Conservation (phyloP, 2,113 vertebrate genomes). For the Ornithorhynchus anatinus region DNA sequence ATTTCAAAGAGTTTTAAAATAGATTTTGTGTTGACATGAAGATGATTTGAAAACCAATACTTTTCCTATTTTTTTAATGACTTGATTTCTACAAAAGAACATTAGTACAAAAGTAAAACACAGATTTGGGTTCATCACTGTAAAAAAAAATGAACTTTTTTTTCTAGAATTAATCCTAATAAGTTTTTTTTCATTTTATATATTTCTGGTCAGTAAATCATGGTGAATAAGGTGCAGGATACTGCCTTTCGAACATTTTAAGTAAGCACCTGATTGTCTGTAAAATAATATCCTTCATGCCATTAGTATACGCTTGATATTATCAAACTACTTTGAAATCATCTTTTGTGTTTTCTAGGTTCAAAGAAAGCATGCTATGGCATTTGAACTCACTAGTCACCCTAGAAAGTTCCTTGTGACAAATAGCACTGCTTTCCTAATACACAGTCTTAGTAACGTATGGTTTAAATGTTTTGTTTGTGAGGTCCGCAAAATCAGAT, state of each 20-base stretch:
- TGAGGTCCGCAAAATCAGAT: slow-evolving; percentile 60
- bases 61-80: slow-evolving; percentile 49
- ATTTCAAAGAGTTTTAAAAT: slow-evolving; percentile 11
- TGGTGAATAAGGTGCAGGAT: slow-evolving; percentile 12
- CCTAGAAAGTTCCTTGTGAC: slow-evolving; percentile 31
- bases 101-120: slow-evolving; percentile 30
- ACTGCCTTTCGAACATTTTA: slow-evolving; percentile 2
- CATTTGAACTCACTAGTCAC: slow-evolving; percentile 21
- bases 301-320: not conserved
- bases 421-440: slow-evolving; percentile 45
- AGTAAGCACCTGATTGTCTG: not conserved
- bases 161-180: slow-evolving; percentile 26
- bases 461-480: slow-evolving; percentile 46
- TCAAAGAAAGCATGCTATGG: slow-evolving; percentile 47
- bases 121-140: slow-evolving; percentile 34
- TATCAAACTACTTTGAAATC: slow-evolving; percentile 29
- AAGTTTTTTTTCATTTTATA: slow-evolving; percentile 17
- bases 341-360: not conserved
- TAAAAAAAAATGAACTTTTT: slow-evolving; percentile 47
- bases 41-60: slow-evolving; percentile 56
- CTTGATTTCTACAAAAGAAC: slow-evolving; percentile 55
- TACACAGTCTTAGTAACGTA: slow-evolving; percentile 42
- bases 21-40: slow-evolving; percentile 49
- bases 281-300: slow-evolving; percentile 28
- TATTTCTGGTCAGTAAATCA: slow-evolving; percentile 9